Evolutionary conservation across 2,888 invertebrate genomes (phyloP).

Genomic region (Cheilosia pagana): DNA sequence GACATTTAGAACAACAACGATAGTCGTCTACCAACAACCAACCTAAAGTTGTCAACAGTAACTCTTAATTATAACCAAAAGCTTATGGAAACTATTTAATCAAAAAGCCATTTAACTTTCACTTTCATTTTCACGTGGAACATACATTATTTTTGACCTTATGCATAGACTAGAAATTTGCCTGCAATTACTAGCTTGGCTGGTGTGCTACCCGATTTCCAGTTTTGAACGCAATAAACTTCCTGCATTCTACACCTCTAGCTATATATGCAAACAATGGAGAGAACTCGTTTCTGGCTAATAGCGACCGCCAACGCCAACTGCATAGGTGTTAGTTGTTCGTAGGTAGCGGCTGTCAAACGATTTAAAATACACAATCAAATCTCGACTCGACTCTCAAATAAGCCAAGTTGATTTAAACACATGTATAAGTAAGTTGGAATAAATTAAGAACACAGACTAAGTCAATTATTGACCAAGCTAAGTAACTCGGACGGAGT

Average conservation of each 20-base stretch:
- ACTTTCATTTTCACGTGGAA: neutral
- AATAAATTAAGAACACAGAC: conserved; percentile 47
- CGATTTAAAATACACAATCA: conserved; percentile 26
- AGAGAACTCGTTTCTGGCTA: conserved; percentile 29
- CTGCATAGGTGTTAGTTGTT: neutral
- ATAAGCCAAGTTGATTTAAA: conserved; percentile 24
- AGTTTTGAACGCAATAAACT: conserved; percentile 57
- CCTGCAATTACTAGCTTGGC: neutral
- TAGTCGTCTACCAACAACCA: no score
- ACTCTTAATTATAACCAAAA: neutral
- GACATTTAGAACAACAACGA: no score
- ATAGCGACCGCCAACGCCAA: neutral
- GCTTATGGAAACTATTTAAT: neutral
- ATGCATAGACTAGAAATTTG: neutral
- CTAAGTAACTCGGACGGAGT: conserved; percentile 9
- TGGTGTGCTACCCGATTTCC: conserved; percentile 37
- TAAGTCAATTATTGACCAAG: conserved; percentile 23
- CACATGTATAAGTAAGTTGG: conserved; percentile 32
- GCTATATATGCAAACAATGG: neutral
- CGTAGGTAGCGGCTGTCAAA: conserved; percentile 1
- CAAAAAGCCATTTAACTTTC: neutral
- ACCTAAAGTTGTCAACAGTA: neutral
- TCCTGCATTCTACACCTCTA: conserved; percentile 23
- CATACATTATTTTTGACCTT: neutral
- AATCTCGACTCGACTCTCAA: conserved; percentile 23